Base-by-base conservation (phyloP, 2,888 invertebrate species). In the Leucoma salicis region DNA sequence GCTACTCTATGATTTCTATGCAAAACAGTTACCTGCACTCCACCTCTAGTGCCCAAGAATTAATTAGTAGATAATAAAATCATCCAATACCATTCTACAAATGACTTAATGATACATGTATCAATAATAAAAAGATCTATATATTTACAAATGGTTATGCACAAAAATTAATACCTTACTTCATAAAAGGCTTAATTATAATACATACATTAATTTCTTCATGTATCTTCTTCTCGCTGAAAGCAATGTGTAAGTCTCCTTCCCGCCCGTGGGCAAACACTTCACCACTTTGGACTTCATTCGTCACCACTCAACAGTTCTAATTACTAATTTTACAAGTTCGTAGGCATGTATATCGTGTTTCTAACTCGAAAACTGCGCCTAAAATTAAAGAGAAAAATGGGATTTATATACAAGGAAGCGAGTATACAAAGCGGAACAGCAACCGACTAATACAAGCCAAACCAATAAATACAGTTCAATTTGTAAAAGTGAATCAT, bases 201-300 rank as follows among this genome's bases (percentile, higher is more conserved):
- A 39, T 87, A 92, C 92, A 87, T 91, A 92, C 92, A 90, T 85
- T 79, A 92, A 74, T 75, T 92, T 92, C 90, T 92, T 92, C 91
- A 92, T 92, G 83, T 92, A 87, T 83, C 92, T 87, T 76, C 92
- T 89, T 78, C 92, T 90, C 42, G 92, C 91, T 42, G 92, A 91
- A 57, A 92, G 79, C 66, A 90, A 82, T 13, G 92, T 91, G 74
- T 92, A 92, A 34, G 92, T 89, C 83, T 92, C 92, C 72, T 92
- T 91, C 74, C 87, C 88, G 66, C 79, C 80, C 74, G 91, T 82
- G 70, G 91, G 91, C 85, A 92, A 90, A 82, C 91, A 92, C 86
- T 92, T 92, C 91, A 92, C 92, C 54, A 83, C 72, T 73, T 88
- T 88, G 63, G 88, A 87, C 87, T 88, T 88, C 89, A 88, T 88